Percentiles rank a stretch among this genome's conserved stretches.
Evolutionary conservation across 2,797 vertebrate genomes (phyloP).

Genomic region (Cirrhinus molitorella): DNA sequence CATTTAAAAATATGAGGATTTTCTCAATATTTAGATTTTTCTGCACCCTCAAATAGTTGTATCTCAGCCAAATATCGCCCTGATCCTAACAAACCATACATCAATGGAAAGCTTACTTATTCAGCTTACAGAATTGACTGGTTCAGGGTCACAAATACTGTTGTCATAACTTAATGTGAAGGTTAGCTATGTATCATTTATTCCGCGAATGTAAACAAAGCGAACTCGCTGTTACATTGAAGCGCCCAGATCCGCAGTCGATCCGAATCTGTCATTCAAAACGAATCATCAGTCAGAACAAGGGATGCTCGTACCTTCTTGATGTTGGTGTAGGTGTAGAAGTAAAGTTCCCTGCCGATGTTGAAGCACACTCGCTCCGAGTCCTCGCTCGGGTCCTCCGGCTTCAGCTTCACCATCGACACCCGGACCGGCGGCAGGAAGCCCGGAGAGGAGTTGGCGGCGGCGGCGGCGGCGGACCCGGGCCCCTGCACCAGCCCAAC

Average conservation of each 20-base stretch:
- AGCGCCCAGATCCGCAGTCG: not conserved
- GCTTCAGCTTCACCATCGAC: conserved; percentile 89
- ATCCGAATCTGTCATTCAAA: not conserved
- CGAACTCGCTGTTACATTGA: not conserved
- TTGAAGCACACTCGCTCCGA: conserved; percentile 93
- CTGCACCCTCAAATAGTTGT: no score
- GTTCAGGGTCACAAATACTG: no score
- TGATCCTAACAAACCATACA: no score
- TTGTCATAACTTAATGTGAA: no score
- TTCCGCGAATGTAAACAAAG: not conserved
- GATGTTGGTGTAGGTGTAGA: conserved; percentile 90
- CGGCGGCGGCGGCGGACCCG: conserved; percentile 72
- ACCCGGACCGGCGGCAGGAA: conserved; percentile 88
- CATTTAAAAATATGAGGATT: no score
- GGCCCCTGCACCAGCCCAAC: conserved; percentile 83
- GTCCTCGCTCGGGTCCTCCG: conserved; percentile 84
- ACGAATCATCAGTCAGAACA: no score
- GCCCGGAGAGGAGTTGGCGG: conserved; percentile 80
- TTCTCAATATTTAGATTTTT: no score
- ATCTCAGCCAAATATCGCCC: no score
- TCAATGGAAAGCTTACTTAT: no score
- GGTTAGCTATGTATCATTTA: not conserved
- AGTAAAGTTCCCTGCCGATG: conserved; percentile 91
- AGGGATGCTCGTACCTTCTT: conserved; percentile 79
- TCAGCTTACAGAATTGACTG: no score